These are phyloP conservation scores for Notodonta dromedarius DNA, from an alignment of 2,888 invertebrate genomes.

Conservation along the genomic window DNA sequence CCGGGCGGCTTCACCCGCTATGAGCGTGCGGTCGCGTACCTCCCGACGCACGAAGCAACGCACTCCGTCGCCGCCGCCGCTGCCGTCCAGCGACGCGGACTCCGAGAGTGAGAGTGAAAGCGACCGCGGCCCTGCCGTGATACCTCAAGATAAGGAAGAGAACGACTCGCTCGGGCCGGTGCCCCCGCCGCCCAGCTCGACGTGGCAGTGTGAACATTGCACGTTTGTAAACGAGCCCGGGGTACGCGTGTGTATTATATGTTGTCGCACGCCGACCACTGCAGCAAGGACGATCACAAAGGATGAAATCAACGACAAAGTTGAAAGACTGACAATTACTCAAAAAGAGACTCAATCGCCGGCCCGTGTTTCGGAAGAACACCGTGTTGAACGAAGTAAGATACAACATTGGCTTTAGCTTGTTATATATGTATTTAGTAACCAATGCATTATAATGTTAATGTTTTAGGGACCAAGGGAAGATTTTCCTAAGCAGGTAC, in stretches of 20 bases:
- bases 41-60: conserved; percentile 81
- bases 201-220: conserved; percentile 96
- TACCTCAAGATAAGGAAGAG: conserved; percentile 44
- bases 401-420: conserved; percentile 2
- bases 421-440: no score
- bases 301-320: conserved; percentile 32
- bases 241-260: conserved; percentile 91
- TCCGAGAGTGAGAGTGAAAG: conserved; percentile 82
- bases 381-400: conserved; percentile 85
- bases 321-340: conserved; percentile 43
- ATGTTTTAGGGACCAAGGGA: neutral
- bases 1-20: conserved; percentile 87
- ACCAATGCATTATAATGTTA: neutral
- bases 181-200: conserved; percentile 81
- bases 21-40: conserved; percentile 88
- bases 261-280: conserved; percentile 91
- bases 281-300: conserved; percentile 51
- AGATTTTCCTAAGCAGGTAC: no score
- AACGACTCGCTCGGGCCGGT: conserved; percentile 64
- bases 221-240: conserved; percentile 94
- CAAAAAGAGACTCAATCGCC: conserved; percentile 25
- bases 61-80: conserved; percentile 71
- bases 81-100: conserved; percentile 84
- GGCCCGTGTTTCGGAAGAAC: conserved; percentile 44
- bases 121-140: conserved; percentile 38